These are phyloP conservation scores for Oryzias sinensis DNA, from an alignment of 2,797 vertebrate species.

Conservation along the genomic window DNA sequence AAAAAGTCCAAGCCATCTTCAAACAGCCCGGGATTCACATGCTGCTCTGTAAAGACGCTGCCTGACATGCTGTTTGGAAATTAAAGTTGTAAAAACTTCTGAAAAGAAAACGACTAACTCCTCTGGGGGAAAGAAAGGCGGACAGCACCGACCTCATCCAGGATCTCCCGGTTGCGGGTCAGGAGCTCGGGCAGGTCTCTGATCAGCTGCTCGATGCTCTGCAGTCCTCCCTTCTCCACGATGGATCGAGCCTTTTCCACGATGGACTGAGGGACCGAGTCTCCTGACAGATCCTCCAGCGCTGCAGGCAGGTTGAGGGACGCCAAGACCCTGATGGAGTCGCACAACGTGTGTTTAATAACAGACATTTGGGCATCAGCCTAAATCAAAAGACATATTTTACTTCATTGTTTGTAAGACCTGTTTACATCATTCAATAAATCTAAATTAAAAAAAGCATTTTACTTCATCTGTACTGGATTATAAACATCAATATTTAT, in stretches of 20 bases:
- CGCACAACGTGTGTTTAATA: slow-evolving; percentile 7
- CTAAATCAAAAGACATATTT: background rate
- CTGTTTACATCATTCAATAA: no score
- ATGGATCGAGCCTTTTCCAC: slow-evolving; percentile 88
- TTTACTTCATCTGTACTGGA: no score
- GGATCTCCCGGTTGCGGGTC: slow-evolving; percentile 94
- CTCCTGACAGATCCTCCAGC: slow-evolving; percentile 94
- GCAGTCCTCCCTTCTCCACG: slow-evolving; percentile 90
- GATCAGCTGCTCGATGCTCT: slow-evolving; percentile 93
- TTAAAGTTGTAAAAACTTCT: slow-evolving; percentile 25
- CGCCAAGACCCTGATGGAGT: slow-evolving; percentile 85
- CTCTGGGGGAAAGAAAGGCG: background rate
- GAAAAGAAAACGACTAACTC: background rate
- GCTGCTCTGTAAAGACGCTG: slow-evolving; percentile 32
- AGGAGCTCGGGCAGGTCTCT: slow-evolving; percentile 93
- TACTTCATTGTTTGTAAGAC: no score
- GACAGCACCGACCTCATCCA: slow-evolving; percentile 84
- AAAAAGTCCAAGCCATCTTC: slow-evolving; percentile 30
- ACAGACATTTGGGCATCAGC: slow-evolving; percentile 1
- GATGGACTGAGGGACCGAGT: slow-evolving; percentile 94
- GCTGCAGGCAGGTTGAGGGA: slow-evolving; percentile 97
- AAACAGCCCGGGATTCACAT: slow-evolving; percentile 30
- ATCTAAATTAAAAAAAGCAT: no score
- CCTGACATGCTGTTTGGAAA: slow-evolving; percentile 32
- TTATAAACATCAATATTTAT: no score